These are phyloP conservation scores for Nasalis larvatus DNA, from an alignment of 2,113 vertebrate genomes.

Conservation along the genomic window DNA sequence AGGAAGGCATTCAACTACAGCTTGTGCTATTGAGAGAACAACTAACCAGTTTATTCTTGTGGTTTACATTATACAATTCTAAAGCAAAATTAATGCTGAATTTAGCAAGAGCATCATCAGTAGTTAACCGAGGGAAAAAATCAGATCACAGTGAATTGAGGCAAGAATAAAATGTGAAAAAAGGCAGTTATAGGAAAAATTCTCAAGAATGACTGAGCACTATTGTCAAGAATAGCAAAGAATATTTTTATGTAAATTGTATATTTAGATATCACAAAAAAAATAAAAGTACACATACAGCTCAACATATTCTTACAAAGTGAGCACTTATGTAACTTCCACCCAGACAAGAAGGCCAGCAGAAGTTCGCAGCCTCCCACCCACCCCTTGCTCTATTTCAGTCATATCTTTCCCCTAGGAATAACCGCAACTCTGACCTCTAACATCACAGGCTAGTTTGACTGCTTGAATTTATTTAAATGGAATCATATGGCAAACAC, in stretches of 20 bases:
- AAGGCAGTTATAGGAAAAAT: not conserved
- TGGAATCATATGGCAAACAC: not conserved
- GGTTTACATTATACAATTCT: not conserved
- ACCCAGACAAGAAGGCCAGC: not conserved
- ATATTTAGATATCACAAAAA: not conserved
- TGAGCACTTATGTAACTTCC: not conserved
- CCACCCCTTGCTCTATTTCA: not conserved
- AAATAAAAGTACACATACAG: not conserved
- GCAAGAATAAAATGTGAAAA: not conserved
- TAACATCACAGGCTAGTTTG: not conserved
- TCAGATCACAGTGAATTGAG: not conserved
- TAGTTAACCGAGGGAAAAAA: not conserved
- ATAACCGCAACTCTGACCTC: not conserved
- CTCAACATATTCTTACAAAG: not conserved
- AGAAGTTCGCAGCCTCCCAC: not conserved
- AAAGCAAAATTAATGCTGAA: not conserved
- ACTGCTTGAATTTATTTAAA: not conserved
- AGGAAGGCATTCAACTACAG: not conserved
- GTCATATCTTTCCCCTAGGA: not conserved
- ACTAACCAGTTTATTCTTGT: not conserved
- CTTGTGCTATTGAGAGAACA: not conserved
- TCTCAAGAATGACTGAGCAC: not conserved
- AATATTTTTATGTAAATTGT: not conserved
- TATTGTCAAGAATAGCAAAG: not conserved
- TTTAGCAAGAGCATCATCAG: not conserved